Conservation (phyloP, 2,113 vertebrate genomes). For the Megaleporinus macrocephalus region DNA sequence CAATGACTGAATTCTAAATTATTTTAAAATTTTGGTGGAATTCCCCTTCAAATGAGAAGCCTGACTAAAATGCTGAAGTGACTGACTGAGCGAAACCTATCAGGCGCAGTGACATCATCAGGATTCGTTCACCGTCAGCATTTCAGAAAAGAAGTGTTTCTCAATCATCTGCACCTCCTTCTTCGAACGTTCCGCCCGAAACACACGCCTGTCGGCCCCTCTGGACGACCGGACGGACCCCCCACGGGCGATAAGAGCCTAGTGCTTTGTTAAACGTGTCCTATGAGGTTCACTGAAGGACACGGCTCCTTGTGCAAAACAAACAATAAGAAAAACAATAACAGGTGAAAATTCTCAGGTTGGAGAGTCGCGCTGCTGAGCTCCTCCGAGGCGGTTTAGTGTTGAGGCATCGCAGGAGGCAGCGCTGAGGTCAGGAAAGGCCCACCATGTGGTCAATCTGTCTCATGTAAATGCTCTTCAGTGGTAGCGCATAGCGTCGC, state of each 20-base stretch:
- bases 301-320: constrained; percentile 43
- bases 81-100: no score
- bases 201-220: neutral
- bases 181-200: no score
- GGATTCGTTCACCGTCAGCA: no score
- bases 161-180: no score
- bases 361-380: constrained; percentile 11
- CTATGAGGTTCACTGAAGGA: constrained; percentile 23
- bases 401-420: constrained; percentile 8
- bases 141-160: no score
- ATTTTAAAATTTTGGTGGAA: no score
- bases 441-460: constrained; percentile 99
- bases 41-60: no score
- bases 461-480: constrained; percentile 97
- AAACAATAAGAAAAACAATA: neutral
- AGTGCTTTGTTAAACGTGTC: neutral
- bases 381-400: constrained; percentile 39
- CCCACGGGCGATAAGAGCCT: neutral
- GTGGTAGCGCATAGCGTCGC: constrained; percentile 86
- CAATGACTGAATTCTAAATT: no score
- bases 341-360: neutral
- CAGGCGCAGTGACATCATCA: no score
- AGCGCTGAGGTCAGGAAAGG: constrained; percentile 74
- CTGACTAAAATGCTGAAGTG: no score
- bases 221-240: neutral